A percentile compares a stretch with the other conserved stretches of the same genome.
phyloP scores from a whole-genome alignment of 2,797 vertebrate genomes.

The Acanthurus tractus region DNA sequence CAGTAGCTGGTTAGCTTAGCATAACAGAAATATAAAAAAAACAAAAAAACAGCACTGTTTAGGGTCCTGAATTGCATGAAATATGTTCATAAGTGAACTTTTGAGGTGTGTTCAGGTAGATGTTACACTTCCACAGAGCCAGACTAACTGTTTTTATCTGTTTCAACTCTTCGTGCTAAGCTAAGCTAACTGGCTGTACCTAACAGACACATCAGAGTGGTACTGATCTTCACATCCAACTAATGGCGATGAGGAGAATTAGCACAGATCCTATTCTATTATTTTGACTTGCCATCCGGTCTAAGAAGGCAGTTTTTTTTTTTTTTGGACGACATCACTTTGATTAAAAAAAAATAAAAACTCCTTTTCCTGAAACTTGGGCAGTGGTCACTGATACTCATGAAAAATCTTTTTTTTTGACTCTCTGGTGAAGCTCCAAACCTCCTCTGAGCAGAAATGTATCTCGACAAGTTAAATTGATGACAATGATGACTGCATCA shows the following conservation, averaged over 20 bases:
- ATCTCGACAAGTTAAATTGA: neutral
- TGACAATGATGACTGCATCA: neutral
- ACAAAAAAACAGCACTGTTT: too few species aligned
- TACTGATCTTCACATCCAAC: neutral
- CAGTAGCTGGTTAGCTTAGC: neutral
- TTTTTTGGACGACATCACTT: neutral
- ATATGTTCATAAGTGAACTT: neutral
- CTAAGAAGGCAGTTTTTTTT: conserved; percentile 2
- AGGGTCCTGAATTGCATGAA: too few species aligned
- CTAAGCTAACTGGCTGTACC: neutral
- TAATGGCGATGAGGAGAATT: too few species aligned
- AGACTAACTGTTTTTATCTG: too few species aligned
- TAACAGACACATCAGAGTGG: neutral
- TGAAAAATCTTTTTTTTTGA: neutral
- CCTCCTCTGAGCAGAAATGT: conserved; percentile 23
- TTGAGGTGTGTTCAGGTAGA: neutral
- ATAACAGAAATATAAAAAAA: neutral
- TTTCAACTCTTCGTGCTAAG: conserved; percentile 3
- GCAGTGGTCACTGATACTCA: conserved; percentile 46
- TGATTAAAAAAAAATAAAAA: conserved; percentile 8
- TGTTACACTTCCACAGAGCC: neutral
- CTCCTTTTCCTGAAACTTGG: conserved; percentile 24
- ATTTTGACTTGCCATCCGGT: neutral
- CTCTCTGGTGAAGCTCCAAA: neutral
- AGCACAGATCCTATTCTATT: neutral